These are phyloP conservation scores for Trissoscelio sp. DNA, from an alignment of 2,888 invertebrate genomes.

Conservation along the genomic window DNA sequence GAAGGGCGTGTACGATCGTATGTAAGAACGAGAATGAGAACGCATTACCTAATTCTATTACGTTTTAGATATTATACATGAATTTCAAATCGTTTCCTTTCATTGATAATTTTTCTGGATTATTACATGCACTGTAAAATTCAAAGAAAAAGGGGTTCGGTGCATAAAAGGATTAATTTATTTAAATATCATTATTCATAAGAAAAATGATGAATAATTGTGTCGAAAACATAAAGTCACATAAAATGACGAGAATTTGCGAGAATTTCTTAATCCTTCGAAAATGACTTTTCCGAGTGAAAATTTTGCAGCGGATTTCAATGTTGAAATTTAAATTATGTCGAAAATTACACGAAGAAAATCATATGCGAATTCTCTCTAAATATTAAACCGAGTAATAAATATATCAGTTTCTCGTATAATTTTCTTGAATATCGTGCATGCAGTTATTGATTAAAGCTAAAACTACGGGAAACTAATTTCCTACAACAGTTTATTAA, in stretches of 20 bases:
- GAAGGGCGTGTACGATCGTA: constrained; percentile 49
- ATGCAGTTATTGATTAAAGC: constrained; percentile 38
- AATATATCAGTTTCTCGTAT: constrained; percentile 29
- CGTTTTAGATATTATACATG: constrained; percentile 46
- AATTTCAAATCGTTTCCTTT: constrained; percentile 53
- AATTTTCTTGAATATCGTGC: constrained; percentile 33
- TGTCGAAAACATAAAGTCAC: background rate
- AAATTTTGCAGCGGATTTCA: background rate
- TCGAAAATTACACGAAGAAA: constrained; percentile 19
- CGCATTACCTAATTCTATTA: constrained; percentile 59
- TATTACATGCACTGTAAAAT: too few species aligned
- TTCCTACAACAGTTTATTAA: constrained; percentile 22
- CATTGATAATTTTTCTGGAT: background rate
- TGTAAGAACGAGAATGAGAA: constrained; percentile 49
- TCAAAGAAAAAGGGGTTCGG: too few species aligned
- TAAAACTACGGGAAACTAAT: constrained; percentile 33
- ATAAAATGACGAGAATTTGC: background rate
- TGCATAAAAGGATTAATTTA: too few species aligned
- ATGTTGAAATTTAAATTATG: constrained; percentile 10
- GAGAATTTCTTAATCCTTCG: background rate
- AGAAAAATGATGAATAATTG: too few species aligned
- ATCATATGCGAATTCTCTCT: background rate
- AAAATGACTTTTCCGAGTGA: constrained; percentile 6
- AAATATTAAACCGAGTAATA: constrained; percentile 44
- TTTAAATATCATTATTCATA: too few species aligned